A percentile compares a stretch with the other conserved stretches of the same genome.
These are phyloP conservation scores for Pyrrhosoma nymphula DNA, from an alignment of 2,888 invertebrate genomes.

Conservation along the genomic window DNA sequence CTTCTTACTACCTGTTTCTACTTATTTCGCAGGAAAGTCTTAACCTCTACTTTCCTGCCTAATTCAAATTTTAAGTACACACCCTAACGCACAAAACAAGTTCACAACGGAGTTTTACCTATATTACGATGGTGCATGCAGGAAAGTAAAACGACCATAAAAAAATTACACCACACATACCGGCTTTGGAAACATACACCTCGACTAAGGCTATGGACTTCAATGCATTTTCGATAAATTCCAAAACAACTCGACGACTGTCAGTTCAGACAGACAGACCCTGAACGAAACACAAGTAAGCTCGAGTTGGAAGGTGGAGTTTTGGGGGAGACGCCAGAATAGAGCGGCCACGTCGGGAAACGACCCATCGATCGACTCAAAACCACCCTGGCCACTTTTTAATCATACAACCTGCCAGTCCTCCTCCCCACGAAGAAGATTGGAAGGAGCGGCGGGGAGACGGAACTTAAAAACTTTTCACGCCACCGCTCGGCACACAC, in stretches of 20 bases:
- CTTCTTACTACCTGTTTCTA: no score
- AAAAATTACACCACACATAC: no score
- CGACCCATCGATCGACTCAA: neutral
- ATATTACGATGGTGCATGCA: no score
- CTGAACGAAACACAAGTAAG: neutral
- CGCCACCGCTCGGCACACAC: neutral
- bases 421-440: neutral
- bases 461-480: neutral
- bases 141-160: no score
- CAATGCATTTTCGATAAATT: neutral
- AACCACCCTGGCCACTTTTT: neutral
- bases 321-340: neutral
- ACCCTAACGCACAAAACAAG: no score
- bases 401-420: neutral
- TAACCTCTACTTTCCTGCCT: no score
- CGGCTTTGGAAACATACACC: no score
- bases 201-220: neutral
- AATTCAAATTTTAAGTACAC: no score
- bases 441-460: neutral
- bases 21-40: no score
- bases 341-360: neutral
- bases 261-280: neutral
- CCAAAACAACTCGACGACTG: neutral
- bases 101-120: no score
- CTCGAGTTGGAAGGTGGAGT: neutral